These are phyloP conservation scores for Drosophila kanapiae DNA, from an alignment of 1,140 invertebrate genomes.

Conservation along the genomic window DNA sequence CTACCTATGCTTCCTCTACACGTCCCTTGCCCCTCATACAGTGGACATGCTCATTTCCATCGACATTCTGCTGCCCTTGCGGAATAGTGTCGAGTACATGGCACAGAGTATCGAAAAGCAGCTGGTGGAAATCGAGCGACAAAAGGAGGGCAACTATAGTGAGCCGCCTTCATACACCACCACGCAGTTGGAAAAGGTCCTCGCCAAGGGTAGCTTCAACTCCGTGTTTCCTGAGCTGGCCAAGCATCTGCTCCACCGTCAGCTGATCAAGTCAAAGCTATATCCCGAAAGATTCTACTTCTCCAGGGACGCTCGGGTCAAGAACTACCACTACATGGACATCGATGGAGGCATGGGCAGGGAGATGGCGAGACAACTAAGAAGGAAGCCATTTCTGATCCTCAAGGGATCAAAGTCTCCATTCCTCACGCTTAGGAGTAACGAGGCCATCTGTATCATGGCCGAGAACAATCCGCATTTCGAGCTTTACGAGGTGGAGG, in stretches of 20 bases:
- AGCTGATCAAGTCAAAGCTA: conserved; percentile 85
- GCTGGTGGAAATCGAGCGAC: conserved; percentile 55
- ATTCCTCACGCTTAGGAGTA: neutral
- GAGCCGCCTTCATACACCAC: conserved; percentile 87
- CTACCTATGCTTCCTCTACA: conserved; percentile 86
- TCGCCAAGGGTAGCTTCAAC: conserved; percentile 85
- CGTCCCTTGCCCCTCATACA: conserved; percentile 86
- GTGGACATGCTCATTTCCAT: conserved; percentile 88
- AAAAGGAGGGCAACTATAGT: conserved; percentile 25
- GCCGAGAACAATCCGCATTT: conserved; percentile 86
- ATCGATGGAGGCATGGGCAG: conserved; percentile 12
- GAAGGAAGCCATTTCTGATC: conserved; percentile 62
- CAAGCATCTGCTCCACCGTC: conserved; percentile 87
- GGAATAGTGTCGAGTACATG: conserved; percentile 8
- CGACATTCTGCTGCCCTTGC: conserved; percentile 86
- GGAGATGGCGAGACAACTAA: conserved; percentile 54
- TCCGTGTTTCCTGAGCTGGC: conserved; percentile 86
- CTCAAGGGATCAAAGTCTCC: conserved; percentile 59
- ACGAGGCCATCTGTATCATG: conserved; percentile 86
- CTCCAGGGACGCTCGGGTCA: conserved; percentile 87
- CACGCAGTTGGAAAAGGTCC: conserved; percentile 86
- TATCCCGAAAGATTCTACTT: conserved; percentile 88
- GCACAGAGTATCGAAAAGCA: conserved; percentile 40
- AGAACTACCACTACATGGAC: conserved; percentile 56
- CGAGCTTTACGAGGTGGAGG: conserved; percentile 85